Evolutionary conservation across 1,140 invertebrate species (phyloP).

Genomic region (Aradophagus sp.): DNA sequence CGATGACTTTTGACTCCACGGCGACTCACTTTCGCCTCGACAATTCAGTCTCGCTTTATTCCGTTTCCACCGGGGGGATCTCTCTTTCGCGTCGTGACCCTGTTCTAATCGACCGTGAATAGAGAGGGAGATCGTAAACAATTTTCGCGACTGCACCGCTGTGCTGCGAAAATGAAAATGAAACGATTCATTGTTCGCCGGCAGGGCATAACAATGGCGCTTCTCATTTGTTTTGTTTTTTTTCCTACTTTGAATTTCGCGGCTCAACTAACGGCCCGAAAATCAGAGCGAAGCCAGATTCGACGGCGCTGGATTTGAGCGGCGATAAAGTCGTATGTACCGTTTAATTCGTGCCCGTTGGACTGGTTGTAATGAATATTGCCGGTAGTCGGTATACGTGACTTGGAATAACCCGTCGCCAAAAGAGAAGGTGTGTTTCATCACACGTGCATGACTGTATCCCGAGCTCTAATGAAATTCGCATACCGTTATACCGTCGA

Average conservation of each 20-base stretch:
- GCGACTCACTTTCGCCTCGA: constrained; percentile 46
- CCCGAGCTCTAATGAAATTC: constrained; percentile 35
- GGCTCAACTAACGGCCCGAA: constrained; percentile 12
- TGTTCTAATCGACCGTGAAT: constrained; percentile 57
- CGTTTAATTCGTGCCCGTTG: constrained; percentile 45
- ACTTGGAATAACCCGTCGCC: constrained; percentile 36
- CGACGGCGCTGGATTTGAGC: constrained; percentile 5
- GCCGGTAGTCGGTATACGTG: constrained; percentile 36
- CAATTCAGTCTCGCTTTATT: constrained; percentile 46
- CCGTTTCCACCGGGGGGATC: constrained; percentile 36
- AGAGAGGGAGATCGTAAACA: constrained; percentile 51
- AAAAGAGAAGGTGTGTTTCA: constrained; percentile 41
- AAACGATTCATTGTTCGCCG: constrained; percentile 38
- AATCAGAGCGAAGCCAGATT: constrained; percentile 23
- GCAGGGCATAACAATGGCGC: constrained; percentile 11
- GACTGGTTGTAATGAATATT: constrained; percentile 44
- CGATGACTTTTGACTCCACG: constrained; percentile 51
- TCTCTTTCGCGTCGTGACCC: constrained; percentile 54
- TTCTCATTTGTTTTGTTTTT: constrained; percentile 4
- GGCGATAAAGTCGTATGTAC: constrained; percentile 30
- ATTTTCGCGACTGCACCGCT: constrained; percentile 41
- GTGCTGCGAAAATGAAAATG: constrained; percentile 43
- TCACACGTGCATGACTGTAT: constrained; percentile 31
- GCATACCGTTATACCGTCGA: constrained; percentile 31
- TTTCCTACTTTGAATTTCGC: constrained; percentile 20